Conservation (phyloP, 1,140 invertebrate species). For the Plutomurus gul region DNA sequence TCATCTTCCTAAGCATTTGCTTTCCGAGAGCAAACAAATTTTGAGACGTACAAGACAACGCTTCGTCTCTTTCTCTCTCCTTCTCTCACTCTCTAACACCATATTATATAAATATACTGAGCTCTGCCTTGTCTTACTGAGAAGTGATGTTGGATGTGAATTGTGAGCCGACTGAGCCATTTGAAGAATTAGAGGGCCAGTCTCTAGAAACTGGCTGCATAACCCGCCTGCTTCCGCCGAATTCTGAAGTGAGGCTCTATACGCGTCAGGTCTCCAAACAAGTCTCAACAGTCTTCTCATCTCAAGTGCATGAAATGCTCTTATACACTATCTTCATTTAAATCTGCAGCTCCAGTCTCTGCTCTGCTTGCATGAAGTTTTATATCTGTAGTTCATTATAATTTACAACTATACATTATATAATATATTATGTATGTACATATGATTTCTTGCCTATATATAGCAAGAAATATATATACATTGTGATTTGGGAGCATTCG, state of each 20-base stretch:
- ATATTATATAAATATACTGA: no score
- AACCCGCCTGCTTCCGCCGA: background rate
- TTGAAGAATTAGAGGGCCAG: no score
- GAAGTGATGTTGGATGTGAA: no score
- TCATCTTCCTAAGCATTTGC: background rate
- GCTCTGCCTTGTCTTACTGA: no score
- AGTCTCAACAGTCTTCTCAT: background rate
- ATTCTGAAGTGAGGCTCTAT: no score
- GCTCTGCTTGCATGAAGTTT: no score
- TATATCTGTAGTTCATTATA: no score
- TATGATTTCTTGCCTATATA: no score
- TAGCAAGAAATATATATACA: no score
- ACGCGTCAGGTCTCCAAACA: background rate
- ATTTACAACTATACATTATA: background rate
- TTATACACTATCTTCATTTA: background rate
- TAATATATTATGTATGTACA: background rate
- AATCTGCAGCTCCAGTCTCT: no score
- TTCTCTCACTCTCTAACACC: background rate
- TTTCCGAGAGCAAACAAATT: slow-evolving; percentile 14
- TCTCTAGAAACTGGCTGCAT: background rate
- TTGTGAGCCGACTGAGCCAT: no score
- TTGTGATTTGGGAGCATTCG: no score
- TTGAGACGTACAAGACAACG: background rate
- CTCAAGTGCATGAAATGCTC: background rate
- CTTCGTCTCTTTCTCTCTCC: background rate